Evolutionary conservation across 37 sponge, comb jelly and placozoan species (phyloP).

Genomic region (Petrosia ficiformis): DNA sequence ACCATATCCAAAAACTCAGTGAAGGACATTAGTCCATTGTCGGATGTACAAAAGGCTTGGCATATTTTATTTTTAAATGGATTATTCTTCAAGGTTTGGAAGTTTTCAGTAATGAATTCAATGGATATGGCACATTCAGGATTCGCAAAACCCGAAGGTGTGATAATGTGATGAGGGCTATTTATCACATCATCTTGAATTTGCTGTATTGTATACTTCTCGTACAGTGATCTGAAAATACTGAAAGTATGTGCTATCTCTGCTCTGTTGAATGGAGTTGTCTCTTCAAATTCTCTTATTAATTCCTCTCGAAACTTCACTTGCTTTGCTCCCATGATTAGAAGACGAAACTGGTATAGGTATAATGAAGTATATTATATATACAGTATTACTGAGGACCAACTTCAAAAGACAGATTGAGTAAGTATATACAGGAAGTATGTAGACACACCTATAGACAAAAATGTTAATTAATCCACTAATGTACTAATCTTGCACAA

Average conservation of each 20-base stretch:
- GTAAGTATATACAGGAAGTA: no score
- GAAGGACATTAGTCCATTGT: constrained; percentile 46
- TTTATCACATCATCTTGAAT: not conserved
- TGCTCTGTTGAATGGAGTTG: constrained; percentile 46
- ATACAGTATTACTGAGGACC: no score
- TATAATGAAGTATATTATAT: no score
- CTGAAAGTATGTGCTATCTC: constrained; percentile 58
- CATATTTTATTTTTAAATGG: constrained; percentile 57
- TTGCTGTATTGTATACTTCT: not conserved
- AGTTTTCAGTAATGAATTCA: constrained; percentile 13
- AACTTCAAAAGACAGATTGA: no score
- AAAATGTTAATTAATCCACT: no score
- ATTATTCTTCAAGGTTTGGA: constrained; percentile 50
- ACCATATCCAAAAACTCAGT: constrained; percentile 78
- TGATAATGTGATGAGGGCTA: not conserved
- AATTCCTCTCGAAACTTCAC: constrained; percentile 38
- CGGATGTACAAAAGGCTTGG: constrained; percentile 30
- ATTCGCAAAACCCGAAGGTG: constrained; percentile 22
- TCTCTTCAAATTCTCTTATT: constrained; percentile 42
- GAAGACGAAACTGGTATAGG: no score
- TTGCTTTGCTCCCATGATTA: constrained; percentile 34
- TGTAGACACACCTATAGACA: no score
- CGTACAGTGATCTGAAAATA: constrained; percentile 13
- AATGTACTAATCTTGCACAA: no score
- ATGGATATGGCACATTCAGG: constrained; percentile 41